phyloP scores from a whole-genome alignment of 2,888 invertebrate genomes.

The Dioctria rufipes region DNA sequence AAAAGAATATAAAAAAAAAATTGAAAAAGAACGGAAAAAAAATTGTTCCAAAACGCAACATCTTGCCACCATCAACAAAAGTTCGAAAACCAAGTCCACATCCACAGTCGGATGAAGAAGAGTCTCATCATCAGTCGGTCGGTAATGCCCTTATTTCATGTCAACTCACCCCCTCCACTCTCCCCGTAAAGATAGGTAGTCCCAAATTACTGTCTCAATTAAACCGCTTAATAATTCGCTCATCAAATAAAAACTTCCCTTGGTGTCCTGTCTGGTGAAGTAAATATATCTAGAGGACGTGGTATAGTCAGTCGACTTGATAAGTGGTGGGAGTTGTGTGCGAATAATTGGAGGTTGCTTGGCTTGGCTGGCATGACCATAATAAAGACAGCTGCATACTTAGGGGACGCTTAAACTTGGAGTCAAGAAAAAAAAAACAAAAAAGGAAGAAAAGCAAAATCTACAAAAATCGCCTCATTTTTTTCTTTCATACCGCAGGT shows the following conservation, averaged over 20 bases:
- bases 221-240: constrained; percentile 51
- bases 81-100: background rate
- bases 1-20: constrained; percentile 26
- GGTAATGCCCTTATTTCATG: too few relatives aligned
- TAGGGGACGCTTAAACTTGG: background rate
- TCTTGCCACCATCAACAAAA: constrained; percentile 31
- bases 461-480: constrained; percentile 31
- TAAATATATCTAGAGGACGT: background rate
- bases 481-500: constrained; percentile 48
- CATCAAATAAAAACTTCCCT: constrained; percentile 53
- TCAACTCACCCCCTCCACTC: background rate
- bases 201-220: constrained; percentile 51
- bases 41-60: constrained; percentile 9
- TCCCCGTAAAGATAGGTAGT: background rate
- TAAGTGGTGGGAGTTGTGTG: background rate
- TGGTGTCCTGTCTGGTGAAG: constrained; percentile 11
- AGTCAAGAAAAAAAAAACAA: background rate
- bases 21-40: constrained; percentile 3
- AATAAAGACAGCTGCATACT: too few relatives aligned
- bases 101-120: background rate
- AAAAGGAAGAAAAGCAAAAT: too few relatives aligned
- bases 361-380: too few relatives aligned
- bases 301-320: background rate
- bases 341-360: background rate
- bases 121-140: too few relatives aligned